Evolutionary conservation across 2,797 vertebrate species (phyloP).

Genomic region (Morus bassanus): DNA sequence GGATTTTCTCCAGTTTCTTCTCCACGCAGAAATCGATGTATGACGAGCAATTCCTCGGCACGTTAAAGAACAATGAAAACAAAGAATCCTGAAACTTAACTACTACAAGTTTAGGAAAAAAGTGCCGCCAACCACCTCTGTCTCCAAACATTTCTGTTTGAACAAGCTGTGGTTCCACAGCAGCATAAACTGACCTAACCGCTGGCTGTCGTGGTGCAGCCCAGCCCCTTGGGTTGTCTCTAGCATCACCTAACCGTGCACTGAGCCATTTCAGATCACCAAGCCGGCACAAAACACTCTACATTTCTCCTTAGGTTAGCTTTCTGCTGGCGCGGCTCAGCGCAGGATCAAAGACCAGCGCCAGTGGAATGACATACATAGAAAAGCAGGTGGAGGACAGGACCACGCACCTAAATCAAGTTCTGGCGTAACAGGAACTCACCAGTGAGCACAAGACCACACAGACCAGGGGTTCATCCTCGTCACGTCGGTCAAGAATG

Average conservation of each 20-base stretch:
- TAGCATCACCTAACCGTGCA: background rate
- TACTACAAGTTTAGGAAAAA: background rate
- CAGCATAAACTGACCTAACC: background rate
- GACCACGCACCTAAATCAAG: background rate
- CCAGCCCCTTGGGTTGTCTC: background rate
- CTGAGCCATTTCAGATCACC: background rate
- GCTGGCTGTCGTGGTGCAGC: background rate
- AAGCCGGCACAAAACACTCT: background rate
- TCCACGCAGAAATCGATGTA: conserved; percentile 17
- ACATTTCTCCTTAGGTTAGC: background rate
- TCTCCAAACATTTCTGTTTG: background rate
- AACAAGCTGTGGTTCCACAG: background rate
- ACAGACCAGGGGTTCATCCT: background rate
- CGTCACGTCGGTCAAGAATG: fast-evolving
- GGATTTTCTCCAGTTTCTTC: conserved; percentile 5
- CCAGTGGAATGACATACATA: background rate
- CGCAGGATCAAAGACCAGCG: background rate
- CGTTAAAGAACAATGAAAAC: background rate
- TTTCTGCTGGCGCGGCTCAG: background rate
- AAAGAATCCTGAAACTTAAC: background rate
- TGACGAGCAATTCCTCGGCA: background rate
- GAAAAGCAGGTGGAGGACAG: background rate
- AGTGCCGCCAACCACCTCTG: background rate
- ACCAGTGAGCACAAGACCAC: background rate
- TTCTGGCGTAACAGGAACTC: background rate